Evolutionary conservation across 2,797 vertebrate genomes (phyloP).

Genomic region (Setipinna tenuifilis): DNA sequence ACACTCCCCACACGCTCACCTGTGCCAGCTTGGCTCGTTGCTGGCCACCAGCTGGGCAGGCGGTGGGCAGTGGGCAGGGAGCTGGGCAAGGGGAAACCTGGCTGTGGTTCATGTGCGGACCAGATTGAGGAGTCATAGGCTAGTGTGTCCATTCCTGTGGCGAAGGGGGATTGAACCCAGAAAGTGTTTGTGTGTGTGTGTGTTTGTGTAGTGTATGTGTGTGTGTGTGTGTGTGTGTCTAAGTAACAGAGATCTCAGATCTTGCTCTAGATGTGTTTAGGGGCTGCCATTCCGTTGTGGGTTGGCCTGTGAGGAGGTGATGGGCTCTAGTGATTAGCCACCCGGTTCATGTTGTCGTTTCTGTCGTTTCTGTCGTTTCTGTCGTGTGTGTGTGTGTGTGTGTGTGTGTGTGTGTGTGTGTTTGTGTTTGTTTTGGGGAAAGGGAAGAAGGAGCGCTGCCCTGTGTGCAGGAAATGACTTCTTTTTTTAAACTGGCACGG

Average conservation of each 20-base stretch:
- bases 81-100: neutral
- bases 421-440: neutral
- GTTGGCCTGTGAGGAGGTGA: neutral
- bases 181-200: neutral
- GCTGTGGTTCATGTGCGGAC: neutral
- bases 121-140: neutral
- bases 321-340: neutral
- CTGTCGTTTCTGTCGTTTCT: neutral
- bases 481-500: constrained; percentile 24
- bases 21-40: neutral
- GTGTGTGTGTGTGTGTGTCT: neutral
- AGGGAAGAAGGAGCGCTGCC: neutral
- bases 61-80: neutral
- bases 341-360: neutral
- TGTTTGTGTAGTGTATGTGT: neutral
- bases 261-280: neutral
- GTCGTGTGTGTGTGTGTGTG: too few species aligned
- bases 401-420: neutral
- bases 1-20: neutral
- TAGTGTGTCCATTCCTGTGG: neutral
- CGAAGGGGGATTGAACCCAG: neutral
- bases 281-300: neutral
- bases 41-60: neutral
- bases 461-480: neutral
- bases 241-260: neutral